Base-by-base conservation (phyloP, 2,888 invertebrate species). In the Aphidoletes aphidimyza region DNA sequence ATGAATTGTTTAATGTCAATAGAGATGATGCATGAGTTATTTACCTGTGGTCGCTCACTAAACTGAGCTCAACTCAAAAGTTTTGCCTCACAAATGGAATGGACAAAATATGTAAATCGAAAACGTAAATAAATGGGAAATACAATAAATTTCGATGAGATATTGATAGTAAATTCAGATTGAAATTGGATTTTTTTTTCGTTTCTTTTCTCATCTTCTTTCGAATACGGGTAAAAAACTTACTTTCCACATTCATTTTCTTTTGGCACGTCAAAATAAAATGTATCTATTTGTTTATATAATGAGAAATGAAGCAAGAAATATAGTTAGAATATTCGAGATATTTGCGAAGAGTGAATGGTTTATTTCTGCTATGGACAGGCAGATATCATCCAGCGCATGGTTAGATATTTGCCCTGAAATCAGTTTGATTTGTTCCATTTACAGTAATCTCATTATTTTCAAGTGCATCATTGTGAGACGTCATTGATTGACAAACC, bases 1-100 rank as follows among this genome's bases (percentile, higher is more conserved):
- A 81, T 81, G 37, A 81, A 81, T 81, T 81, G 81, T 81, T 81
- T 81, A 37, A 37, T 81, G 81, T 81, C 81, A 81, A 81, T 81
- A 81, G 37, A 81, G 22, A 81, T 81, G 81, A 81, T 81, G 36
- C 81, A 81, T 81, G 81, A 81, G 81, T 22, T 14, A 30, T 69
- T 30, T 69, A 30, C 69, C 30, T 69, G 69, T 26, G 17, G 39
- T 39, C 39, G 39, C 11, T 39, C 11, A 22, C 69, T 9, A 3
- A 54, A n/a, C 54, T 3, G 3, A 3, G 22, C 3, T 22, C 2
- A 26, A 26, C 8, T 9, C 2, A 34, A 69, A 69, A 30, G 69
- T 69, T 69, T 14, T 11, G 11, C 30, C 30, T 69, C 69, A 2
- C 2, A 69, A 69, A 69, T 11, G 5, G 34, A 69, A 69, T 69